A percentile compares a stretch with the other conserved stretches of the same genome.
phyloP scores from a whole-genome alignment of 2,888 invertebrate species.

The Brachyopa scutellaris region DNA sequence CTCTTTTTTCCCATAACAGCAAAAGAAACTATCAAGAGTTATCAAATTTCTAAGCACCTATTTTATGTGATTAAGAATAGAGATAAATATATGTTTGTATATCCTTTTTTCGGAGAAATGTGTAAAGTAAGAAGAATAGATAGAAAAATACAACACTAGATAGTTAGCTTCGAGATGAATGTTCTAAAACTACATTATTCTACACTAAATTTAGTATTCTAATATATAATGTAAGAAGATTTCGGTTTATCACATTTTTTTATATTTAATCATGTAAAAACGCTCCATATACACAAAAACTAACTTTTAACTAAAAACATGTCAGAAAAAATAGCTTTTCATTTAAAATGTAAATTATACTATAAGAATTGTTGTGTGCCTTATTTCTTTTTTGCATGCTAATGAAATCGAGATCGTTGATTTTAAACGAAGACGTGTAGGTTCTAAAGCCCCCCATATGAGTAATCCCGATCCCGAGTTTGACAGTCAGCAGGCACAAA shows the following conservation, averaged over 20 bases:
- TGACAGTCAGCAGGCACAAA: too few species aligned
- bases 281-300: slow-evolving; percentile 30
- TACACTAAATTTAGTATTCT: slow-evolving; percentile 33
- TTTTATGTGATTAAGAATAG: slow-evolving; percentile 48
- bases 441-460: too few species aligned
- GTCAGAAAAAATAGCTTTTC: slow-evolving; percentile 32
- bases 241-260: slow-evolving; percentile 46
- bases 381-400: too few species aligned
- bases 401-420: too few species aligned
- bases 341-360: slow-evolving; percentile 30
- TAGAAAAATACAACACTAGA: slow-evolving; percentile 45
- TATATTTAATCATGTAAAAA: slow-evolving; percentile 45
- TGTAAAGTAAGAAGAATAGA: slow-evolving; percentile 41
- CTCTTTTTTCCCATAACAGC: slow-evolving; percentile 35
- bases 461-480: too few species aligned
- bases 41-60: slow-evolving; percentile 30
- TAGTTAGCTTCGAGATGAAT: slow-evolving; percentile 51
- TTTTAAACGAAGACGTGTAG: too few species aligned
- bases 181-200: slow-evolving; percentile 35
- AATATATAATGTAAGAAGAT: slow-evolving; percentile 1
- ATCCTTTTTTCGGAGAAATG: slow-evolving; percentile 26
- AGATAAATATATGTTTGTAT: neutral
- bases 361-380: slow-evolving; percentile 5
- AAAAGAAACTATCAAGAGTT: slow-evolving; percentile 39
- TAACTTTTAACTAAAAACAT: slow-evolving; percentile 38